phyloP scores from a whole-genome alignment of 2,888 invertebrate species.

The Argyresthia goedartella region DNA sequence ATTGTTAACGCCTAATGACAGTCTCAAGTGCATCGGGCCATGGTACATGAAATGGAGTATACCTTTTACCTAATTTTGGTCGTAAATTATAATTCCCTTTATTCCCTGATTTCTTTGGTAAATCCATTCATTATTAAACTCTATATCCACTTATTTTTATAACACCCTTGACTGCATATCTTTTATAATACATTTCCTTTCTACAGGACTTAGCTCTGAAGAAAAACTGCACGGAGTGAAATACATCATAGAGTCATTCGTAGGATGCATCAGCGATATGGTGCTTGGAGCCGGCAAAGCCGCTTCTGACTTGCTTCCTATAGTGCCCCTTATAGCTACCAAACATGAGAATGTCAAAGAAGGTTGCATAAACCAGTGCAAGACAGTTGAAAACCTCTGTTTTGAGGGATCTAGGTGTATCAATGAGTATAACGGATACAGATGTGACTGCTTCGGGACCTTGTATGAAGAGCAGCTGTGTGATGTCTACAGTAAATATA shows the following conservation, averaged over 20 bases:
- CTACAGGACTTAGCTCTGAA: constrained; percentile 84
- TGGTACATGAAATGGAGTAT: too few relatives aligned
- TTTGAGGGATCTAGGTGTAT: constrained; percentile 90
- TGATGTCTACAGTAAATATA: constrained; percentile 87
- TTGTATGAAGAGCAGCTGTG: constrained; percentile 93
- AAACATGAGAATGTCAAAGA: constrained; percentile 92
- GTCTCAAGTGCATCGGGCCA: too few relatives aligned
- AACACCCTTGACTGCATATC: neutral
- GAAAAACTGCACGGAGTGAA: constrained; percentile 91
- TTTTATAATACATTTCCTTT: too few relatives aligned
- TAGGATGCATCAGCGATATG: constrained; percentile 91
- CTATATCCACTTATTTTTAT: neutral
- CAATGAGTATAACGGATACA: constrained; percentile 90
- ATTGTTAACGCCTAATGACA: too few relatives aligned
- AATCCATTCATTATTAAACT: neutral
- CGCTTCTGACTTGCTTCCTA: constrained; percentile 84
- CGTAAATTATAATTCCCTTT: too few relatives aligned
- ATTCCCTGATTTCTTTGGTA: too few relatives aligned
- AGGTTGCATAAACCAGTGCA: constrained; percentile 88
- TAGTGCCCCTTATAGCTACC: constrained; percentile 86
- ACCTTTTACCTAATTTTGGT: too few relatives aligned
- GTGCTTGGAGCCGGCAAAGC: constrained; percentile 88
- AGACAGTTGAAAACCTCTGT: constrained; percentile 85
- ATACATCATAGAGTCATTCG: constrained; percentile 93
- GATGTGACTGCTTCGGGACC: constrained; percentile 95